phyloP scores from a whole-genome alignment of 2,888 invertebrate species.

The Tetragnatha montana region DNA sequence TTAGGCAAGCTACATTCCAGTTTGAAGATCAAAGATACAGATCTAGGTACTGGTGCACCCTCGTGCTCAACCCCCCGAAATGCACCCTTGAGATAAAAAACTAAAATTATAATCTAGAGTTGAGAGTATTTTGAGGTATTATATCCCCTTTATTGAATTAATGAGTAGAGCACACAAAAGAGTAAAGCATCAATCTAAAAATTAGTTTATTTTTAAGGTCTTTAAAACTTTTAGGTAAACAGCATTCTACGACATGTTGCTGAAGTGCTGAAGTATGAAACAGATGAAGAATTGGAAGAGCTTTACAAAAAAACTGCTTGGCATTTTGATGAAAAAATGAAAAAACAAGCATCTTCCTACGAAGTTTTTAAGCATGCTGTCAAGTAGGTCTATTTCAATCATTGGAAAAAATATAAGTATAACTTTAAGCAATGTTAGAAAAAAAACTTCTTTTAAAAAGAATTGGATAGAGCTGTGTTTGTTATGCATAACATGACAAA shows the following conservation, averaged over 20 bases:
- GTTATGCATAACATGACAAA: no score
- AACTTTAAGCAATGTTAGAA: not conserved
- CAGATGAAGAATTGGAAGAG: constrained; percentile 94
- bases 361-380: constrained; percentile 99
- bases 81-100: no score
- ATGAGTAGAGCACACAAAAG: no score
- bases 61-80: no score
- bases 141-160: no score
- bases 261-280: constrained; percentile 92
- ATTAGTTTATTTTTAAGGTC: not conserved
- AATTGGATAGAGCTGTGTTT: not conserved
- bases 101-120: no score
- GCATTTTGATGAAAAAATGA: constrained; percentile 97
- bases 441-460: not conserved
- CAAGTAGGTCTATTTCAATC: constrained; percentile 81
- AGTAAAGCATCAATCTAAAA: no score
- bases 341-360: constrained; percentile 95
- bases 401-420: not conserved
- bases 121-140: no score
- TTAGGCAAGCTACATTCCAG: no score
- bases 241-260: constrained; percentile 98
- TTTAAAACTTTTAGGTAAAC: constrained; percentile 80
- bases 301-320: constrained; percentile 97
- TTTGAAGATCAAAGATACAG: no score
- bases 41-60: no score